These are phyloP conservation scores for Chrysolina oricalcia DNA, from an alignment of 2,888 invertebrate species.

Conservation along the genomic window DNA sequence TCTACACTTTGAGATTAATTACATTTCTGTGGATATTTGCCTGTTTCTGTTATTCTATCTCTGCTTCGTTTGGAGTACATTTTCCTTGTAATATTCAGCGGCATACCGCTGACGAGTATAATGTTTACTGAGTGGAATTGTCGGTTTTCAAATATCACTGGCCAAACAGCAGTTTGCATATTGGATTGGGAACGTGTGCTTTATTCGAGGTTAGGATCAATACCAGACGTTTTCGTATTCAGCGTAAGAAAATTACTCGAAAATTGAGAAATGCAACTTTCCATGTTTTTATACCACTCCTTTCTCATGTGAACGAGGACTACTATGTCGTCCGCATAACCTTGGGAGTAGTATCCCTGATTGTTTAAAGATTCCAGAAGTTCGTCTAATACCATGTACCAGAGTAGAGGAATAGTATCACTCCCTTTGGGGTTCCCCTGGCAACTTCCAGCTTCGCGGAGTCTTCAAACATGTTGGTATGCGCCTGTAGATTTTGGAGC, in stretches of 20 bases:
- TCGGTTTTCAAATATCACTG: conserved; percentile 2
- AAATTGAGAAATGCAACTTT: background rate
- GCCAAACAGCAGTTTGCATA: background rate
- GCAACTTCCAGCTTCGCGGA: no score
- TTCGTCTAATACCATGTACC: no score
- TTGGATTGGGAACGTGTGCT: background rate
- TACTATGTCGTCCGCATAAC: no score
- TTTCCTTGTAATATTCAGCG: conserved; percentile 30
- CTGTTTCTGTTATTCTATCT: conserved; percentile 25
- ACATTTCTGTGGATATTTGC: conserved; percentile 33
- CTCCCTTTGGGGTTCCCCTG: no score
- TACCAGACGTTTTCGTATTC: background rate
- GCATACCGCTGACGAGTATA: conserved; percentile 12
- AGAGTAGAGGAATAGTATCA: no score
- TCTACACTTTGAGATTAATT: conserved; percentile 36
- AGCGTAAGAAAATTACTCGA: background rate
- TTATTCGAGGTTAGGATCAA: background rate
- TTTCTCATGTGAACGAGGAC: no score
- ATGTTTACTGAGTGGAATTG: conserved; percentile 34
- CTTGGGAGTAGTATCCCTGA: no score
- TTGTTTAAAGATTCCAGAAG: no score
- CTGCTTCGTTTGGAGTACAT: background rate
- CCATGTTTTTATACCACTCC: no score
- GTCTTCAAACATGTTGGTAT: no score
- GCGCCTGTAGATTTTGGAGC: no score